Evolutionary conservation across 2,113 vertebrate species (phyloP), one percentile per base, ranked within the genome.

Genomic region (Eupsittula cactorum): DNA sequence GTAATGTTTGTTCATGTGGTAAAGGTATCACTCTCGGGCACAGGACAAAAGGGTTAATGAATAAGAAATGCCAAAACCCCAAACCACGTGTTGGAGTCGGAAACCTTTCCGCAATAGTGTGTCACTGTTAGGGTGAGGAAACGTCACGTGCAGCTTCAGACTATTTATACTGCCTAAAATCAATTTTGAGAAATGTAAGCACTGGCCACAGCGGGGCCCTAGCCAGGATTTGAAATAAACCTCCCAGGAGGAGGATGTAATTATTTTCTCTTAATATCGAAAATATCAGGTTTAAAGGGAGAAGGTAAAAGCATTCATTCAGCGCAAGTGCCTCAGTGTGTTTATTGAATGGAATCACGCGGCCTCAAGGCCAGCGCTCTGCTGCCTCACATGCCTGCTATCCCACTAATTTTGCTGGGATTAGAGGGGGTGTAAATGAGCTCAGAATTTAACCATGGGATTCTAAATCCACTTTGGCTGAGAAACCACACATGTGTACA

Each of bases 121-220:
- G 95, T 97, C 96, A 70, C 94, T 95, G 83, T 97, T 95, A 78
- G 50, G 52, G 70, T 84, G 96, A 97, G 92, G 83, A 96, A 97
- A 92, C 59, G 88, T 92, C 95, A 95, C 44, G 35, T 31, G 88
- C 88, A 75, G 86, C 93, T 97, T 93, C 85, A 96, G 94, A 97
- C 95, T 97, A 93, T 97, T 97, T 97, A 97, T 97, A 84, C 86
- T 94, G 94, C 95, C 80, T 92, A 97, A 98, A 98, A 98, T 98
- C 97, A 98, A 97, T 98, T 98, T 97, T 95, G 96, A 97, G 98
- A 98, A 98, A 98, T 96, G 83, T 97, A 98, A 98, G 97, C 94
- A 86, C 86, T 96, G 92, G 96, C 91, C 95, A 83, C 97, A 92
- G 90, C 70, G 89, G 96, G 94, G 82, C 93, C 95, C 84, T 95